Evolutionary conservation across 2,797 vertebrate genomes (phyloP).

Genomic region (Urophycis tenuis): DNA sequence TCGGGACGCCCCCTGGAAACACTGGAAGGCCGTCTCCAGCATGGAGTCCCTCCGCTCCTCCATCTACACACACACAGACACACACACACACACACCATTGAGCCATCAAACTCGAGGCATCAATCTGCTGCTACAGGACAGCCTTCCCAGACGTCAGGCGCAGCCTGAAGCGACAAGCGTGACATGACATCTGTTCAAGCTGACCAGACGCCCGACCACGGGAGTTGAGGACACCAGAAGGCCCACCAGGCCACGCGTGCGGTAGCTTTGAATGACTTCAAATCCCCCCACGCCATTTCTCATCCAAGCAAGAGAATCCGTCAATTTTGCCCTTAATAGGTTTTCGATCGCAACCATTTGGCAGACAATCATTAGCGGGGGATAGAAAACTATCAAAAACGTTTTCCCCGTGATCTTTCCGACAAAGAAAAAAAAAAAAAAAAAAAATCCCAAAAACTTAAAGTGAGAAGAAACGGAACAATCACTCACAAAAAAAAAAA

Average conservation of each 20-base stretch:
- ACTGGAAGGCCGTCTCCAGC: conserved; percentile 86
- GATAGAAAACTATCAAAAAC: background rate
- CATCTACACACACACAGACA: conserved; percentile 69
- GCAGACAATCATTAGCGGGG: background rate
- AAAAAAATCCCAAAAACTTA: background rate
- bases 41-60: conserved; percentile 86
- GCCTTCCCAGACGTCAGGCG: conserved; percentile 15
- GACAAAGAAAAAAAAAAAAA: background rate
- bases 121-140: conserved; percentile 18
- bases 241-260: background rate
- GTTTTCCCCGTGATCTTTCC: too few species aligned
- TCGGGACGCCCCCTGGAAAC: conserved; percentile 84
- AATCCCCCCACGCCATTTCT: background rate
- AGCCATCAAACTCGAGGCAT: conserved; percentile 22
- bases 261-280: too few species aligned
- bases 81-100: conserved; percentile 4
- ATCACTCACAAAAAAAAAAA: too few species aligned
- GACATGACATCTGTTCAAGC: conserved; percentile 27
- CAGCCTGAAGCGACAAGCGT: conserved; percentile 21
- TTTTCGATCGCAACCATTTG: background rate
- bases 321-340: background rate
- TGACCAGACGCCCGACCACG: background rate
- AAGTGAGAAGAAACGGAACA: too few species aligned
- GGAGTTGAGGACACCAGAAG: background rate
- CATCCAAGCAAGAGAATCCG: background rate